phyloP scores from a whole-genome alignment of 2,888 invertebrate species.

The Arrhopalites spinosus region DNA sequence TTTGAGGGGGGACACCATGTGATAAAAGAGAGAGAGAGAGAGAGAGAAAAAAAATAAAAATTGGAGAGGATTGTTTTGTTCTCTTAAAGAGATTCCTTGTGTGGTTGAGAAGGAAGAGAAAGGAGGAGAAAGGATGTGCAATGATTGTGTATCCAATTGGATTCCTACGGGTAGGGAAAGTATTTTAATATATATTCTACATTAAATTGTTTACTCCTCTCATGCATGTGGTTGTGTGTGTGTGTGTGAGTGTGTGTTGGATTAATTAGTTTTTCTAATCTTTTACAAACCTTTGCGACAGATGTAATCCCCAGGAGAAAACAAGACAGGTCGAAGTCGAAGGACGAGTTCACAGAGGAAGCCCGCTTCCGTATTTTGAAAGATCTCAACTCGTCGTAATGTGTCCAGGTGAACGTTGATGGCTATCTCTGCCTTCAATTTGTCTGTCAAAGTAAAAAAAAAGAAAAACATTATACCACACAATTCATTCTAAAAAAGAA shows the following conservation, averaged over 20 bases:
- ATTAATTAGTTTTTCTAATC: slow-evolving; percentile 37
- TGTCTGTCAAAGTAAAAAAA: slow-evolving; percentile 66
- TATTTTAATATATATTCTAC: background rate
- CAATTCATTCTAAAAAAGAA: too few species aligned
- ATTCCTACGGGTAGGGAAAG: background rate
- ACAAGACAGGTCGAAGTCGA: slow-evolving; percentile 90
- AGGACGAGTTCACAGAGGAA: slow-evolving; percentile 97
- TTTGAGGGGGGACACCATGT: background rate
- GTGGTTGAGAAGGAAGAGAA: too few species aligned
- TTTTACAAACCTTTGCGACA: slow-evolving; percentile 86
- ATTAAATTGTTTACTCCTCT: background rate
- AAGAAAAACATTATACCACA: background rate
- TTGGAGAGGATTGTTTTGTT: background rate
- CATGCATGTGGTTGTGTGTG: background rate
- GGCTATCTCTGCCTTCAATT: slow-evolving; percentile 97
- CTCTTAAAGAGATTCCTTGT: background rate
- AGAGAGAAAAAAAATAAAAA: background rate
- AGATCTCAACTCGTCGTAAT: slow-evolving; percentile 95
- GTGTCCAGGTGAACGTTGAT: slow-evolving; percentile 99
- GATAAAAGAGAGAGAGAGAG: background rate
- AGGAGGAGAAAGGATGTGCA: background rate
- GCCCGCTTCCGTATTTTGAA: slow-evolving; percentile 98
- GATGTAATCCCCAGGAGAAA: slow-evolving; percentile 98
- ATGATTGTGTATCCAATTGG: background rate
- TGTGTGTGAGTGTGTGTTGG: slow-evolving; percentile 4